Conservation (phyloP, 2,113 vertebrate species). For the Copsychus sechellarum region DNA sequence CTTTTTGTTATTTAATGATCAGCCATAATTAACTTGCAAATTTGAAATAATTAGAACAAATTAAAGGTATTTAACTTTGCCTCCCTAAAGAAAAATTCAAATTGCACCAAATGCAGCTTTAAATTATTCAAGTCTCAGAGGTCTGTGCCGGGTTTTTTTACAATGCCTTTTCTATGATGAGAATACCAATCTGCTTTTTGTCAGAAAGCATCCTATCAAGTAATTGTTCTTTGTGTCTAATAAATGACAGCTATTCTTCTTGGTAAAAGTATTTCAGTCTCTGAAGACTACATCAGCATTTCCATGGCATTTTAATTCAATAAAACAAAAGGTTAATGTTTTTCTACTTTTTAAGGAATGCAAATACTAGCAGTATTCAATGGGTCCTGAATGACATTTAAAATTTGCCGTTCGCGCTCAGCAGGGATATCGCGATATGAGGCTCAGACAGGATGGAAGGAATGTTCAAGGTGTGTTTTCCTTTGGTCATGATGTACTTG, state of each 20-base stretch:
- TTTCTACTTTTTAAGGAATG: constrained; percentile 79
- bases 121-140: constrained; percentile 88
- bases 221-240: constrained; percentile 83
- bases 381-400: constrained; percentile 76
- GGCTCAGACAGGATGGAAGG: neutral
- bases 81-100: constrained; percentile 89
- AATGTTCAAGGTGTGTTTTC: neutral
- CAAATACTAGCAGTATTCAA: constrained; percentile 76
- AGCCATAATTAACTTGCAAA: constrained; percentile 89
- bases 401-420: constrained; percentile 64
- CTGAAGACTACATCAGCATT: constrained; percentile 80
- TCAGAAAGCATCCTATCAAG: constrained; percentile 81
- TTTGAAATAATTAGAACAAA: constrained; percentile 90
- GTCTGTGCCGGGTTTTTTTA: constrained; percentile 77
- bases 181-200: constrained; percentile 84
- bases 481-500: neutral
- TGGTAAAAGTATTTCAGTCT: constrained; percentile 80
- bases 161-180: constrained; percentile 82
- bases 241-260: constrained; percentile 84
- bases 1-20: constrained; percentile 89
- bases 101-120: constrained; percentile 87
- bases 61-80: constrained; percentile 90
- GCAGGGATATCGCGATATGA: constrained; percentile 63
- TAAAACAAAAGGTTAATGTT: constrained; percentile 86
- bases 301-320: constrained; percentile 85